Conservation (phyloP, 37 sponge, comb jelly and placozoan genomes). For the Cliona cf. orientalis region DNA sequence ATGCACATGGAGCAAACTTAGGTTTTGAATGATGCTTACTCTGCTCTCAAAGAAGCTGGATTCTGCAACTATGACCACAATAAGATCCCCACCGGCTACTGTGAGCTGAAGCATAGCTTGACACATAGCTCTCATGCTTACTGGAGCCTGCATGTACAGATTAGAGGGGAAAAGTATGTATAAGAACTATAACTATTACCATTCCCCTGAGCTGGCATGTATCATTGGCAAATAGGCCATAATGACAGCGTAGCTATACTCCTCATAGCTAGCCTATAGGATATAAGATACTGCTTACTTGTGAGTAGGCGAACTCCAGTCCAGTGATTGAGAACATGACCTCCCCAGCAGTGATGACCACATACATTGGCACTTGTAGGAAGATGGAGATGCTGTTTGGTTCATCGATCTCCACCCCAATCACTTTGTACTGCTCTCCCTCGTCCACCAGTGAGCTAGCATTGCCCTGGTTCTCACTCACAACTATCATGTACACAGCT, state of each 20-base stretch:
- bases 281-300: constrained; percentile 46
- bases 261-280: background rate
- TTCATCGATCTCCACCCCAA: constrained; percentile 43
- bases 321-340: constrained; percentile 98
- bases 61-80: constrained; percentile 93
- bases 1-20: too few relatives aligned
- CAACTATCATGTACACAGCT: too few relatives aligned
- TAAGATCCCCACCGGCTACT: constrained; percentile 92
- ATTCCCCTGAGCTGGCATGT: too few relatives aligned
- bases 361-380: constrained; percentile 94
- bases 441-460: too few relatives aligned
- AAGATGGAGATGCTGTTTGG: constrained; percentile 86
- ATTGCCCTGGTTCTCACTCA: too few relatives aligned
- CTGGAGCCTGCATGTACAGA: constrained; percentile 81
- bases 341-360: constrained; percentile 96
- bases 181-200: too few relatives aligned
- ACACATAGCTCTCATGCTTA: constrained; percentile 94
- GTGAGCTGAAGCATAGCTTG: constrained; percentile 93
- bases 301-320: constrained; percentile 98
- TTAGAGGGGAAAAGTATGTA: too few relatives aligned
- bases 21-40: constrained; percentile 41
- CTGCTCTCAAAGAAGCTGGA: constrained; percentile 70
- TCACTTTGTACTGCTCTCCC: constrained; percentile 16
- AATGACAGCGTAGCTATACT: too few relatives aligned
- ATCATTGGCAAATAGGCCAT: too few relatives aligned